Conservation (phyloP, 1,140 invertebrate genomes). For the Brachionus paranguensis region DNA sequence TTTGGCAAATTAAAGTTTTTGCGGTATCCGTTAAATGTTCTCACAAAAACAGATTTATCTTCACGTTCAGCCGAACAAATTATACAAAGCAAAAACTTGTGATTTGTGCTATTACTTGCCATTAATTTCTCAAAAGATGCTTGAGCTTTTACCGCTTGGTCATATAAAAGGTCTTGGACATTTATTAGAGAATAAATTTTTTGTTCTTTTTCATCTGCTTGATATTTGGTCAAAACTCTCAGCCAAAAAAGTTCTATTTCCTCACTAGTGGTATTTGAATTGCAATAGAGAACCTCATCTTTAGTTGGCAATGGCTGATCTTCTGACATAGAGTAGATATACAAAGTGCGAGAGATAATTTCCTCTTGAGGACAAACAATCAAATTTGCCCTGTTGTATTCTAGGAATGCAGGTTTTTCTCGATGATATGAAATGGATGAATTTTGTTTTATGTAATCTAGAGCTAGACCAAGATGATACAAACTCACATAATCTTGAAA, state of each 20-base stretch:
- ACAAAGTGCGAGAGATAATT: conserved; percentile 10
- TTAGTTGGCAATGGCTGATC: conserved; percentile 43
- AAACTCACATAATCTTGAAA: conserved; percentile 48
- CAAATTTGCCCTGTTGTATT: conserved; percentile 45
- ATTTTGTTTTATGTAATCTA: conserved; percentile 43
- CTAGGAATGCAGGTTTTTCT: conserved; percentile 43
- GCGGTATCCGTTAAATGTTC: conserved; percentile 44
- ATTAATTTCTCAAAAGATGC: not conserved
- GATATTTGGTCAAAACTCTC: not conserved
- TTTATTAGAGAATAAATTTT: conserved; percentile 16
- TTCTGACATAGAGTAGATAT: not conserved
- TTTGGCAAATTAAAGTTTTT: conserved; percentile 40
- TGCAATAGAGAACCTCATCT: conserved; percentile 51
- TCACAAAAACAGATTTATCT: conserved; percentile 44
- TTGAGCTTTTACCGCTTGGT: conserved; percentile 9
- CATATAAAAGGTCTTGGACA: conserved; percentile 12
- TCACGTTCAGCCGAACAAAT: conserved; percentile 45
- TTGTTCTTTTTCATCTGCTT: not conserved
- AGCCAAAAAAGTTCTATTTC: conserved; percentile 43
- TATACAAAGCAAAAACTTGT: not conserved
- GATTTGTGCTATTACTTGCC: not conserved
- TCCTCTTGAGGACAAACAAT: conserved; percentile 47
- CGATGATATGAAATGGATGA: conserved; percentile 40
- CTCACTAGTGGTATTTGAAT: conserved; percentile 47
- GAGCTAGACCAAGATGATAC: conserved; percentile 47